Conservation (phyloP, 2,888 invertebrate species). For the Acholoe squamosa region DNA sequence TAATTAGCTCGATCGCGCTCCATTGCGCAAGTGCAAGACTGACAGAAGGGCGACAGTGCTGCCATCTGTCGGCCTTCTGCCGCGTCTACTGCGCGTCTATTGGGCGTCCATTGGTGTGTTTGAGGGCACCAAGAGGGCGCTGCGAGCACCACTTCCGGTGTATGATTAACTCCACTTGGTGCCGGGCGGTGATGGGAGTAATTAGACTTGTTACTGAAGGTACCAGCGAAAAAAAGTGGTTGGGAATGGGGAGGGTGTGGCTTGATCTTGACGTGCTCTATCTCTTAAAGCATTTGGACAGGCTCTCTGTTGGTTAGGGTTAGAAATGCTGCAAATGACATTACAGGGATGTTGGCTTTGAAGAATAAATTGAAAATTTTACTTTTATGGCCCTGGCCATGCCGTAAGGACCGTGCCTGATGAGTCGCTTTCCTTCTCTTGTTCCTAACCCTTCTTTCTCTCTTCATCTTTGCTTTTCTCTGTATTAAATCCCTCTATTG, state of each 20-base stretch:
- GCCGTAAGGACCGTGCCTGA: too few species aligned
- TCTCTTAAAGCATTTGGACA: not conserved
- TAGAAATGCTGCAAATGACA: too few species aligned
- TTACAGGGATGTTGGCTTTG: too few species aligned
- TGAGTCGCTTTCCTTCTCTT: too few species aligned
- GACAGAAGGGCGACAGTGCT: conserved; percentile 36
- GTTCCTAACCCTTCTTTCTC: too few species aligned
- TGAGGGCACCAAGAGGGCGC: conserved; percentile 9
- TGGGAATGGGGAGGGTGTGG: too few species aligned
- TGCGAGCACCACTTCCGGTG: conserved; percentile 39
- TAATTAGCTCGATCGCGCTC: conserved; percentile 51
- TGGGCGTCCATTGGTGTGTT: not conserved
- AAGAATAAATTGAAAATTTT: too few species aligned
- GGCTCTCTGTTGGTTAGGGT: not conserved
- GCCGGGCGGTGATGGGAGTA: conserved; percentile 13
- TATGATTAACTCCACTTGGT: conserved; percentile 55
- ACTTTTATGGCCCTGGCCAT: too few species aligned
- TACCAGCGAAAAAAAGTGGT: not conserved
- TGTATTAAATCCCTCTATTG: too few species aligned
- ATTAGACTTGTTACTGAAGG: conserved; percentile 42
- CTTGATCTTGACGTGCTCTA: not conserved
- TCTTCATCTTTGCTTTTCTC: too few species aligned
- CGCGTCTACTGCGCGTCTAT: too few species aligned
- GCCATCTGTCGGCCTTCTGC: conserved; percentile 56
- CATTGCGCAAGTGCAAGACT: conserved; percentile 53